Evolutionary conservation across 2,888 invertebrate genomes (phyloP), one percentile per base, ranked within the genome.

Genomic region (Chromoteleia sp.): DNA sequence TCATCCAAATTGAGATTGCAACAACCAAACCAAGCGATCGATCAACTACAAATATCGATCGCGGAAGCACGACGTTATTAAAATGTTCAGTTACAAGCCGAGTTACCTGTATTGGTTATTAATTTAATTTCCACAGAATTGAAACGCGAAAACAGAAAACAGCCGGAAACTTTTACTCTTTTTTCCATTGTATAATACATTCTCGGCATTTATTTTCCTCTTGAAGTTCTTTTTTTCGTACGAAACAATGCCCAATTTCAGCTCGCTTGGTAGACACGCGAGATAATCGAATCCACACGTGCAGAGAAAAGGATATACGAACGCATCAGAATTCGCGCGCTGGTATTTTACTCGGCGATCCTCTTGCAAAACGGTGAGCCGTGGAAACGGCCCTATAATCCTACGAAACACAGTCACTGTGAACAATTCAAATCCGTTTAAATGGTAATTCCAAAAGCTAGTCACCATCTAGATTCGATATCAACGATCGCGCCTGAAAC

Each of bases 351-450:
- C 70, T 70, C 71, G 73, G 29, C 80, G 76, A 82, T 73, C 65
- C 77, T 68, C 68, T 74, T 65, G 74, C 76, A 63, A 79, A 82
- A 82, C 65, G 56, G 68, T 39, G 79, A 78, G 76, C 76, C 68
- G 76, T 76, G 65, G 79, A 74, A 78, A 67, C 75, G 82, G 63
- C 58, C 68, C 77, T 78, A 81, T 83, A 83, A 81, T 81, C 83
- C 81, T 63, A 45, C 65, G 41, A 63, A 83, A 83, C 77, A 83
- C 59, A 83, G 75, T 80, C 74, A 59, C 63, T 54, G 67, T 58
- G 83, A 80, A 83, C 83, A 77, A 80, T 83, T 81, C 73, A 76
- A 84, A 85, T 84, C 84, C 83, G 82, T 84, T 84, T 84, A 85
- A 85, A 84, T 78, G 83, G 80, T 83, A 84, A 84, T 84, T 84